Percentiles rank a stretch among this genome's conserved stretches.
phyloP scores from a whole-genome alignment of 2,888 invertebrate genomes.

The Microchrysa polita region DNA sequence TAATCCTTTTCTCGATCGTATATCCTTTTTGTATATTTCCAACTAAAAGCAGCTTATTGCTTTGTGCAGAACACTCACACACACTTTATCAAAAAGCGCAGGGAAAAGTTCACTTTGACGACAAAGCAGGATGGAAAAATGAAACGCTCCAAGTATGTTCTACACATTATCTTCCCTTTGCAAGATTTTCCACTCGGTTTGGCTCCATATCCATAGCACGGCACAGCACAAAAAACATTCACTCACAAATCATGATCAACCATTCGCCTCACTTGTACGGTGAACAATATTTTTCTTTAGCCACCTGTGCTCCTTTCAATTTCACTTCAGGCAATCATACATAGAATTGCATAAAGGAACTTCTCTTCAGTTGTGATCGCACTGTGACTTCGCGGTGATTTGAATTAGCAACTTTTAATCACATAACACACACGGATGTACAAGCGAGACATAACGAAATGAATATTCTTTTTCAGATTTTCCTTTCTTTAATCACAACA shows the following conservation, averaged over 20 bases:
- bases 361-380: too few relatives aligned
- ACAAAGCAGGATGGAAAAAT: not conserved
- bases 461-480: too few relatives aligned
- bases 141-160: not conserved
- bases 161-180: conserved; percentile 19
- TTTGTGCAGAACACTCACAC: conserved; percentile 3
- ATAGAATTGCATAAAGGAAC: too few relatives aligned
- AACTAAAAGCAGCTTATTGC: conserved; percentile 8
- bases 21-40: conserved; percentile 1
- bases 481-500: too few relatives aligned
- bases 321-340: not conserved
- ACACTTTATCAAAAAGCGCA: not conserved
- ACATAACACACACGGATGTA: too few relatives aligned
- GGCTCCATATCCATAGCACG: not conserved
- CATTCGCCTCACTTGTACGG: not conserved
- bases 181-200: not conserved
- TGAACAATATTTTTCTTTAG: not conserved
- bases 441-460: too few relatives aligned
- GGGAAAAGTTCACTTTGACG: not conserved
- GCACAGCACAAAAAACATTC: not conserved
- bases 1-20: not conserved
- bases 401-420: too few relatives aligned
- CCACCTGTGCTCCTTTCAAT: conserved; percentile 14
- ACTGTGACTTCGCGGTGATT: too few relatives aligned
- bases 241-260: not conserved